Base-by-base conservation (phyloP, 2,888 invertebrate species). In the Helleia helle region DNA sequence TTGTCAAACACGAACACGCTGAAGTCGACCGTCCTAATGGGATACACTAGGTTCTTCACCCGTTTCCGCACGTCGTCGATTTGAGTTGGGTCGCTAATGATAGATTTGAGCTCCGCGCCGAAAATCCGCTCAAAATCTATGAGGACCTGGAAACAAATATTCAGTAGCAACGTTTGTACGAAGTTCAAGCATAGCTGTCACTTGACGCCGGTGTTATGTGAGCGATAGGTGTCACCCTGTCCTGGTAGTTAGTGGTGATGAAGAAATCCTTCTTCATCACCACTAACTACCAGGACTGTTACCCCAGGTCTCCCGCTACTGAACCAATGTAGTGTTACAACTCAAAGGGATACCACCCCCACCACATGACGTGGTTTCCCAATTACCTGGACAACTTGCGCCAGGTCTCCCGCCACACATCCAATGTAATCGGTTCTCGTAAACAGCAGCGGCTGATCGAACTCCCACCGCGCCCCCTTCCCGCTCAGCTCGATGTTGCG, bases 81-180 rank as follows among this genome's bases (percentile, higher is more conserved):
- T 57, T 93, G 91, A 6, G 93, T 90, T 0, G 95, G 94, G 64
- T 96, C 95, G 46, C 90, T 91, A 24, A 96, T 93, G 22, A 96
- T 93, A 0, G 94, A 91, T 60, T 95, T 94, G 2, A 97, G 72
- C 56, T 96, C 94, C 1, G 90, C 87, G 0, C 96, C 95, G 65
- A 97, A 96, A 44, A 97, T 92, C 52, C 95, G 94, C 66, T 94
- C 91, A 62, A 96, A 96, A 60, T 96, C 94, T 58, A 93, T 90
- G 2, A 95, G 86, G 0, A 94, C 90, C 91, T 91, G 22, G 13
- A 15, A 44, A n/a, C n/a, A n/a, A n/a, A n/a, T n/a, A n/a, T n/a
- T n/a, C n/a, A n/a, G n/a, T n/a, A n/a, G n/a, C n/a, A n/a, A n/a
- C n/a, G n/a, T n/a, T n/a, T n/a, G n/a, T n/a, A n/a, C n/a, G n/a